Evolutionary conservation across 2,113 vertebrate species (phyloP), one percentile per base, ranked within the genome.

Genomic region (Pycnonotus jocosus): DNA sequence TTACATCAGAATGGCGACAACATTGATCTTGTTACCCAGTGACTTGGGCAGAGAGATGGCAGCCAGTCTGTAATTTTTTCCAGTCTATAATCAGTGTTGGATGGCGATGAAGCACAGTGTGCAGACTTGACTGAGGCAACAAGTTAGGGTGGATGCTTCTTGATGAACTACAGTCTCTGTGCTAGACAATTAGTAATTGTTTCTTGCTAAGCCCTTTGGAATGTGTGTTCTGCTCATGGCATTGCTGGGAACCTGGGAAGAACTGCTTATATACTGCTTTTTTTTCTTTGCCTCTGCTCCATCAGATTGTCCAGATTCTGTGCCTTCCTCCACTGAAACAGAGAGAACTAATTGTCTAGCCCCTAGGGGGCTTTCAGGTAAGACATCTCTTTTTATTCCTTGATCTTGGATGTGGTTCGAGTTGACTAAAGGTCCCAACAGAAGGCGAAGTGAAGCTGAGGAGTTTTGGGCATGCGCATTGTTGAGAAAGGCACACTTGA

Each of bases 281-380:
- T 85, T 81, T 95, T 84, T 73, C 95, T 86, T 96, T 96, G 51
- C 96, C 58, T 97, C 53, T 74, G 56, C 97, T 91, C 35, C 97
- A 94, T 93, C 97, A 98, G 99, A 98, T 98, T 99, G 98, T 98
- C 98, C 99, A 98, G 99, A 98, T 97, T 98, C 98, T 98, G 98
- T 98, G 98, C 98, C 99, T 98, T 99, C 99, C 98, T 99, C 99
- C 98, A 98, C 98, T 97, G 99, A 99, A 96, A 99, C 98, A 98
- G 99, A 99, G 98, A 98, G 73, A 62, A 98, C 98, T 85, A 98
- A 98, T 98, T 99, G 98, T 98, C 98, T 99, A 86, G 98, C 99
- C 99, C 99, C 99, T 98, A 98, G 98, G 99, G 99, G 99, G 99
- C 98, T 99, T 97, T 99, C 99, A 99, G 99, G 99, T 99, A 98